Conservation (phyloP, 2,113 vertebrate species). For the Balaenoptera acutorostrata region DNA sequence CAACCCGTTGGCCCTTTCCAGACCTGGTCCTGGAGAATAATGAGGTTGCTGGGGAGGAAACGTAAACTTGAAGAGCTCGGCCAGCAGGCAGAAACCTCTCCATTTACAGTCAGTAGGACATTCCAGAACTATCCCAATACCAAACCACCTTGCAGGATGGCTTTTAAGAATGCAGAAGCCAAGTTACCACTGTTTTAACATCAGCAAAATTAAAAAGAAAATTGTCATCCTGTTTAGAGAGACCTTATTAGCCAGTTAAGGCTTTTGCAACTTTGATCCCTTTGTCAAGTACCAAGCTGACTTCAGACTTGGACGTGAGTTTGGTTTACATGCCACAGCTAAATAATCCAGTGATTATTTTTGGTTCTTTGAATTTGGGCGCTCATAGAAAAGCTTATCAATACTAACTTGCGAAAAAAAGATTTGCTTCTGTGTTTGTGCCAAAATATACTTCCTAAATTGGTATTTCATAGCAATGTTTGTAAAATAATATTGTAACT, state of each 20-base stretch:
- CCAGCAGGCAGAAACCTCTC: background rate
- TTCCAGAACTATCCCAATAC: background rate
- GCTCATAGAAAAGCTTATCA: background rate
- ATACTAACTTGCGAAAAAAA: background rate
- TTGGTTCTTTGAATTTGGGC: background rate
- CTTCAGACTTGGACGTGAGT: background rate
- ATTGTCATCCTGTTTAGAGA: background rate
- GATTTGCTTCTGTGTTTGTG: background rate
- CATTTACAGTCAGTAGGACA: background rate
- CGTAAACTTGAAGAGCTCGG: background rate
- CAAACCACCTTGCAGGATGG: background rate
- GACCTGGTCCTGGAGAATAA: background rate
- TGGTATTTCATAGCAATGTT: background rate
- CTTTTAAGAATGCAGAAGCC: background rate
- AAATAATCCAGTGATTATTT: background rate
- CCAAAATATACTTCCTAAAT: background rate
- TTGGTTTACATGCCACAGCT: background rate
- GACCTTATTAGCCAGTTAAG: background rate
- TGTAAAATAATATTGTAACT: background rate
- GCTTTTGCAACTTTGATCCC: background rate
- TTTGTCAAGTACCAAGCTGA: background rate
- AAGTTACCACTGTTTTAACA: background rate
- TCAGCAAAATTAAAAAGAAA: constrained; percentile 19
- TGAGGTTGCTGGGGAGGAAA: background rate
- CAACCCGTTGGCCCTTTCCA: background rate